Conservation (phyloP, 2,113 vertebrate genomes). For the Excalfactoria chinensis region DNA sequence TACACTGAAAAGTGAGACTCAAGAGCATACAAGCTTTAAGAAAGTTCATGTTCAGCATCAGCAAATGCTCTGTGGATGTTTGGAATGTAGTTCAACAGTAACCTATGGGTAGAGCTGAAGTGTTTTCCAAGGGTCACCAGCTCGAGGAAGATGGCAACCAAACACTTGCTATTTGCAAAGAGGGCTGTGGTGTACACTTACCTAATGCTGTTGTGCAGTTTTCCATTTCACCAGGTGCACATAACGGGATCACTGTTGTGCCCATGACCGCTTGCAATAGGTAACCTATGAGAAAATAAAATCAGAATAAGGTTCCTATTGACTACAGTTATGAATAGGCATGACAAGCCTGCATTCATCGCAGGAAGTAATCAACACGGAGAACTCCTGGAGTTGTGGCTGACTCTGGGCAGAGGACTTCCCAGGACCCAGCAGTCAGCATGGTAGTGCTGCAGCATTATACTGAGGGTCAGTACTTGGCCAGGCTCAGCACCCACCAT, state of each 20-base stretch:
- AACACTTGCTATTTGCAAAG: background rate
- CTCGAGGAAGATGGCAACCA: background rate
- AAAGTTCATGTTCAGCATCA: background rate
- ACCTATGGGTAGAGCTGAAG: background rate
- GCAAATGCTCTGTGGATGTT: background rate
- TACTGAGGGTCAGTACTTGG: background rate
- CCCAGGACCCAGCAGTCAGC: background rate
- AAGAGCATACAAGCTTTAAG: background rate
- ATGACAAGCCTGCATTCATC: background rate
- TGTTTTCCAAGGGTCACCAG: background rate
- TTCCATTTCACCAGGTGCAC: constrained; percentile 72
- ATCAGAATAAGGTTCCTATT: background rate
- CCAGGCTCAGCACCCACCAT: background rate
- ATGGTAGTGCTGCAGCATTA: background rate
- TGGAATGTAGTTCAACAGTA: background rate
- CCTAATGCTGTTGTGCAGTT: constrained; percentile 79
- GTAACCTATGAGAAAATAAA: constrained; percentile 51
- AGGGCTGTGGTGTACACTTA: constrained; percentile 26
- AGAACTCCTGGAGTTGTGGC: background rate
- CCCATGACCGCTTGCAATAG: constrained; percentile 63
- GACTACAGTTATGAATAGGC: background rate
- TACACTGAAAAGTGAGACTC: background rate
- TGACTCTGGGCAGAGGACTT: background rate
- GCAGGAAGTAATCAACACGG: background rate
- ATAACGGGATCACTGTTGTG: constrained; percentile 79